Evolutionary conservation across 1,140 invertebrate genomes (phyloP).

Genomic region (Drosophila ohnishii): DNA sequence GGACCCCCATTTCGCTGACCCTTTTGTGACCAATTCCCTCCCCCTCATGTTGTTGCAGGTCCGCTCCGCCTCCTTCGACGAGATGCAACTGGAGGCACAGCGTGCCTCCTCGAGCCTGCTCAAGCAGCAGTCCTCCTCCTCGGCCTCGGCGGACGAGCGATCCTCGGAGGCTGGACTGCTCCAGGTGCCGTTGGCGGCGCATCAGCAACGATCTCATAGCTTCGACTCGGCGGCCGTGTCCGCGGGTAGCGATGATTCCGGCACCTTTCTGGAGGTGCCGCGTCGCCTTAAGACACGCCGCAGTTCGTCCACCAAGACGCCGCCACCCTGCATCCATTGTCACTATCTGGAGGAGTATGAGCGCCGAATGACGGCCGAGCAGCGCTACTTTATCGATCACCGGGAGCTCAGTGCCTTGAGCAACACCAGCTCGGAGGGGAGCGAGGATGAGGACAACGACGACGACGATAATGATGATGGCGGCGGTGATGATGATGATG

Average conservation of each 20-base stretch:
- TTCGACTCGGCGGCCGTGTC: slow-evolving; percentile 88
- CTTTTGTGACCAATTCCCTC: not conserved
- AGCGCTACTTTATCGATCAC: slow-evolving; percentile 74
- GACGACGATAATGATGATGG: slow-evolving; percentile 85
- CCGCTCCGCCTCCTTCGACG: slow-evolving; percentile 93
- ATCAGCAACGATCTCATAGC: slow-evolving; percentile 88
- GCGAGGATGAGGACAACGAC: slow-evolving; percentile 79
- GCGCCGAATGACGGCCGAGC: slow-evolving; percentile 84
- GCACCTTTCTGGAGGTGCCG: slow-evolving; percentile 87
- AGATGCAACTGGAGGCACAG: slow-evolving; percentile 91
- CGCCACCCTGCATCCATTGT: slow-evolving; percentile 87
- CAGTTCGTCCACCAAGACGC: slow-evolving; percentile 85
- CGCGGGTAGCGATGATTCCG: slow-evolving; percentile 86
- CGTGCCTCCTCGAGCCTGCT: slow-evolving; percentile 83
- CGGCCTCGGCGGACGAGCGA: slow-evolving; percentile 78
- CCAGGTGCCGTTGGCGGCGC: slow-evolving; percentile 86
- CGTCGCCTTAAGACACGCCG: slow-evolving; percentile 86
- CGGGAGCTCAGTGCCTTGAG: slow-evolving; percentile 83
- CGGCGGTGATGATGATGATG: slow-evolving; percentile 59
- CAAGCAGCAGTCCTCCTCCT: slow-evolving; percentile 82
- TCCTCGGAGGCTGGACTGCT: slow-evolving; percentile 84
- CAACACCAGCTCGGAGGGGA: slow-evolving; percentile 84
- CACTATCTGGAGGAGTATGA: slow-evolving; percentile 87
- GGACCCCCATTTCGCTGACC: not conserved
- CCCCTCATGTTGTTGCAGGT: slow-evolving; percentile 77